These are phyloP conservation scores for Gambusia affinis DNA, from an alignment of 2,113 vertebrate genomes.

Conservation along the genomic window DNA sequence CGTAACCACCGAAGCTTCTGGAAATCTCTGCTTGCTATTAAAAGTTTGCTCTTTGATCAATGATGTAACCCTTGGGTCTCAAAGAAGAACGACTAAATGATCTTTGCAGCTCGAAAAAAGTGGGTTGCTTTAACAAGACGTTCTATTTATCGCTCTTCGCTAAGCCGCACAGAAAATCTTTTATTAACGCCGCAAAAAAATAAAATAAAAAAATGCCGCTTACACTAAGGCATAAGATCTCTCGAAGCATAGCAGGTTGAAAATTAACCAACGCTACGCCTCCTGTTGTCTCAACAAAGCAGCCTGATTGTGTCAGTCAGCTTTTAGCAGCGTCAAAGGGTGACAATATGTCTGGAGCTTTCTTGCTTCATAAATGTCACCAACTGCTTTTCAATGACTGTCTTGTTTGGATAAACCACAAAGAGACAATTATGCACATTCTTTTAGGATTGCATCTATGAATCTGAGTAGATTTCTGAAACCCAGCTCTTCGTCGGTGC, in stretches of 20 bases:
- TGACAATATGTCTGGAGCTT: slow-evolving; percentile 8
- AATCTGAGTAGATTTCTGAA: slow-evolving; percentile 25
- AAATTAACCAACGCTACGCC: slow-evolving; percentile 37
- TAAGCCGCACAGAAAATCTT: slow-evolving; percentile 41
- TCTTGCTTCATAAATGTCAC: slow-evolving; percentile 9
- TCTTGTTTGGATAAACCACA: slow-evolving; percentile 28
- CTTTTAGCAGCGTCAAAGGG: slow-evolving; percentile 35
- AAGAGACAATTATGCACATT: slow-evolving; percentile 27
- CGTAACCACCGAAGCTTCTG: slow-evolving; percentile 37
- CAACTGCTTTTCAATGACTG: slow-evolving; percentile 7
- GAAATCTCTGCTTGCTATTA: slow-evolving; percentile 61
- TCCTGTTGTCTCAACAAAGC: slow-evolving; percentile 23
- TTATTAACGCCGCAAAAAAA: slow-evolving; percentile 36
- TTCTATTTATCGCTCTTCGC: slow-evolving; percentile 39
- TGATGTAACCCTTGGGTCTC: slow-evolving; percentile 34
- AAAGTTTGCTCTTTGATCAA: slow-evolving; percentile 64
- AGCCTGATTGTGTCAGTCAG: slow-evolving; percentile 28
- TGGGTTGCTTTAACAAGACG: slow-evolving; percentile 63
- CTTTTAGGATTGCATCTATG: slow-evolving; percentile 18
- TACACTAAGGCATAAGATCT: slow-evolving; percentile 49
- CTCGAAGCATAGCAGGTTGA: slow-evolving; percentile 29
- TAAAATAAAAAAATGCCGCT: slow-evolving; percentile 12
- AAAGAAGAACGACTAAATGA: slow-evolving; percentile 41
- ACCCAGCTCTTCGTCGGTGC: slow-evolving; percentile 1
- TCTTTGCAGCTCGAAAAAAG: slow-evolving; percentile 54